phyloP scores from a whole-genome alignment of 1,140 invertebrate genomes.

The Leguminivora glycinivorella region DNA sequence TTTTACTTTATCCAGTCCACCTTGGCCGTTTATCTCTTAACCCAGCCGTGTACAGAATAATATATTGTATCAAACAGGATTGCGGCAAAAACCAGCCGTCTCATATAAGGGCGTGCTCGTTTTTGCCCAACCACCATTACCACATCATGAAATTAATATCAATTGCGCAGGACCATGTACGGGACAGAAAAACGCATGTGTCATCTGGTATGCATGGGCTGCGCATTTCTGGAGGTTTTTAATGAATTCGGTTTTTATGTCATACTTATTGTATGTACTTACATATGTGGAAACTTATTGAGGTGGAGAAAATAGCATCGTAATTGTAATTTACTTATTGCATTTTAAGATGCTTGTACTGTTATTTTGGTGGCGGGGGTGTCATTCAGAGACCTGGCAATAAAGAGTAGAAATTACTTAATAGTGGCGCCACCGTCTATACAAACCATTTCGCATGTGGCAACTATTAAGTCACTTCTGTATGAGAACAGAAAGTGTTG shows the following conservation, averaged over 20 bases:
- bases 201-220: slow-evolving; percentile 18
- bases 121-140: slow-evolving; percentile 48
- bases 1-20: background rate
- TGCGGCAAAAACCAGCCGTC: slow-evolving; percentile 50
- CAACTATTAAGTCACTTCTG: too few species aligned
- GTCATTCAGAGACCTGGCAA: too few species aligned
- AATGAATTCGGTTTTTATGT: slow-evolving; percentile 19
- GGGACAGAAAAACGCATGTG: slow-evolving; percentile 48
- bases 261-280: background rate
- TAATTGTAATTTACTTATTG: too few species aligned
- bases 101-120: slow-evolving; percentile 43
- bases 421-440: too few species aligned
- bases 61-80: slow-evolving; percentile 41
- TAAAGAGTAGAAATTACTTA: too few species aligned
- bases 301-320: too few species aligned
- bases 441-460: too few species aligned
- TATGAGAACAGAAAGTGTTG: too few species aligned
- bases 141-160: slow-evolving; percentile 70
- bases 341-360: too few species aligned
- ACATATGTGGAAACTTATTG: too few species aligned
- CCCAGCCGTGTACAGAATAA: slow-evolving; percentile 26
- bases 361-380: too few species aligned
- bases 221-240: slow-evolving; percentile 7
- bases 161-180: slow-evolving; percentile 58
- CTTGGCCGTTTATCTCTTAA: background rate